These are phyloP conservation scores for Naso thynnoides DNA, from an alignment of 2,797 vertebrate genomes.

Conservation along the genomic window DNA sequence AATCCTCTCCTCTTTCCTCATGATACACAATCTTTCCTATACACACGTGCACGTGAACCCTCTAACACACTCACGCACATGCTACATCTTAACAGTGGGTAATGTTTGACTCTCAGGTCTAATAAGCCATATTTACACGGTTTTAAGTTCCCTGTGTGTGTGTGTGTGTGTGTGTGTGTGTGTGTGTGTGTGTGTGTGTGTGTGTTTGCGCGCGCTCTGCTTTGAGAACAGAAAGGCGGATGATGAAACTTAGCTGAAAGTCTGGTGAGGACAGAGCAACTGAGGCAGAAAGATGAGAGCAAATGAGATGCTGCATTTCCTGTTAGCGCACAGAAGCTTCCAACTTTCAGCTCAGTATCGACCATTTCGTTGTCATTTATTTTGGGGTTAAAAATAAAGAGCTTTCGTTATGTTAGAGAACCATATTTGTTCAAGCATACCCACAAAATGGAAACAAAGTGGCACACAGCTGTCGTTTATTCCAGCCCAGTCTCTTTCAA, in stretches of 20 bases:
- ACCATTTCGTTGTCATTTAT: slow-evolving; percentile 6
- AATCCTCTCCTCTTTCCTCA: slow-evolving; percentile 39
- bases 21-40: slow-evolving; percentile 5
- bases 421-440: background rate
- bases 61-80: slow-evolving; percentile 3
- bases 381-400: background rate
- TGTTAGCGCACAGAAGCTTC: slow-evolving; percentile 1
- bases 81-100: background rate
- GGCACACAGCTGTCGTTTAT: background rate
- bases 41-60: background rate
- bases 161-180: background rate
- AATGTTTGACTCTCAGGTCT: slow-evolving; percentile 5
- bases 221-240: slow-evolving; percentile 23
- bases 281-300: slow-evolving; percentile 16
- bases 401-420: too few relatives aligned
- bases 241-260: slow-evolving; percentile 69
- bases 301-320: slow-evolving; percentile 33
- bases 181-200: slow-evolving; percentile 8
- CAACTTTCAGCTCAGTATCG: slow-evolving; percentile 9
- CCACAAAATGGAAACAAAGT: background rate
- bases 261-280: slow-evolving; percentile 32
- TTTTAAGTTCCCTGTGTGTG: background rate
- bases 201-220: background rate
- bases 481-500: too few relatives aligned
- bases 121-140: slow-evolving; percentile 21